phyloP scores from a whole-genome alignment of 2,797 vertebrate genomes.

The Varecia variegata region DNA sequence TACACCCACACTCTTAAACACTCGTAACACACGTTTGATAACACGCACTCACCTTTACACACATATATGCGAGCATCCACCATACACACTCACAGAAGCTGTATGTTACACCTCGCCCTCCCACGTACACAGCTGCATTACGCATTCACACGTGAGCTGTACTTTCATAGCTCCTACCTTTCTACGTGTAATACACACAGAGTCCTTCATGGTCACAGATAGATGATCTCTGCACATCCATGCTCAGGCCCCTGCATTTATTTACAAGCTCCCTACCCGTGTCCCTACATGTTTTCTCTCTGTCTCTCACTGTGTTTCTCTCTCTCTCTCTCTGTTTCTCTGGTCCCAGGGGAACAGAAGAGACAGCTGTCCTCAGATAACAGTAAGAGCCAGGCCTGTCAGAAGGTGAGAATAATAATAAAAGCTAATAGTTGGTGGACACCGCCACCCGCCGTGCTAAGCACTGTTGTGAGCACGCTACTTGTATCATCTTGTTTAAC shows the following conservation, averaged over 20 bases:
- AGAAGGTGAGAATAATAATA: neutral
- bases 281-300: neutral
- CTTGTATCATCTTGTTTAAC: neutral
- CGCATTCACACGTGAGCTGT: neutral
- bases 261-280: neutral
- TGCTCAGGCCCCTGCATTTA: neutral
- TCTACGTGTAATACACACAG: neutral
- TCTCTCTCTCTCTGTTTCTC: neutral
- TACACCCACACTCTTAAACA: neutral
- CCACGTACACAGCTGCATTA: neutral
- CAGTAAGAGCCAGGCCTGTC: neutral
- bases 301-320: neutral
- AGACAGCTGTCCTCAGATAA: neutral
- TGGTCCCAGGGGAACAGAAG: neutral
- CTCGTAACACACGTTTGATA: neutral
- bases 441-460: neutral
- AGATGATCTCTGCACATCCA: neutral
- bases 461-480: neutral
- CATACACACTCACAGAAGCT: neutral
- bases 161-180: neutral
- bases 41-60: too few relatives aligned
- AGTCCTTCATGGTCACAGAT: neutral
- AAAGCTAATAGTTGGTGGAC: neutral
- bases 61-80: too few relatives aligned
- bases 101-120: neutral